phyloP scores from a whole-genome alignment of 2,797 vertebrate species.

The Rhodeus uyekii region DNA sequence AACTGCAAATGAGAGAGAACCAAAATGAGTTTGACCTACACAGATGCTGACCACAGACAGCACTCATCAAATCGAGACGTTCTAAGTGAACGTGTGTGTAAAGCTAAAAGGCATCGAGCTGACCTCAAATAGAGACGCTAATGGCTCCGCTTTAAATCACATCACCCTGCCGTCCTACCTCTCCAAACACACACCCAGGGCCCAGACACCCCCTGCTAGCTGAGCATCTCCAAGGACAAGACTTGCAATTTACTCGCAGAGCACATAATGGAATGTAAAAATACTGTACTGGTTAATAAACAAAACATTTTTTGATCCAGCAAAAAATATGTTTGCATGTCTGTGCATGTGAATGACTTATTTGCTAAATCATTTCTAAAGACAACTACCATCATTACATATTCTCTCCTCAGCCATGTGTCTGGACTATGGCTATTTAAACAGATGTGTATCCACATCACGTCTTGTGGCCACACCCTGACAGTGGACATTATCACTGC shows the following conservation, averaged over 20 bases:
- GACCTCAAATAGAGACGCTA: conserved; percentile 39
- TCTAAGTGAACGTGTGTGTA: conserved; percentile 10
- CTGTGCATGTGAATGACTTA: background rate
- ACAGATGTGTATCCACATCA: conserved; percentile 24
- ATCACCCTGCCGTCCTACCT: conserved; percentile 1
- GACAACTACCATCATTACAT: background rate
- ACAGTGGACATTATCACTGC: conserved; percentile 23
- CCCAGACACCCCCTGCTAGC: conserved; percentile 25
- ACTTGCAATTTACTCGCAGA: conserved; percentile 18
- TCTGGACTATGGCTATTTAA: background rate
- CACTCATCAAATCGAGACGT: conserved; percentile 28
- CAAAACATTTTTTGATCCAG: background rate
- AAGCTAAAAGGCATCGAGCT: conserved; percentile 30
- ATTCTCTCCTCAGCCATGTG: background rate
- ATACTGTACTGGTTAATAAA: background rate
- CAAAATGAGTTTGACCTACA: background rate
- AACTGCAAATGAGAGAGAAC: background rate
- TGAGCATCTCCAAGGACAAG: conserved; percentile 5
- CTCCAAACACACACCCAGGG: conserved; percentile 21
- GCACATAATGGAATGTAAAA: background rate
- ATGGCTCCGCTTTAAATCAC: conserved; percentile 42
- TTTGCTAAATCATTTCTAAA: background rate
- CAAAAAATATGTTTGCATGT: background rate
- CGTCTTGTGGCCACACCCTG: conserved; percentile 48
- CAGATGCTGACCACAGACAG: conserved; percentile 32